Percentiles rank a stretch among this genome's conserved stretches.
phyloP scores from a whole-genome alignment of 2,113 vertebrate species.

The Urocynchramus pylzowi region DNA sequence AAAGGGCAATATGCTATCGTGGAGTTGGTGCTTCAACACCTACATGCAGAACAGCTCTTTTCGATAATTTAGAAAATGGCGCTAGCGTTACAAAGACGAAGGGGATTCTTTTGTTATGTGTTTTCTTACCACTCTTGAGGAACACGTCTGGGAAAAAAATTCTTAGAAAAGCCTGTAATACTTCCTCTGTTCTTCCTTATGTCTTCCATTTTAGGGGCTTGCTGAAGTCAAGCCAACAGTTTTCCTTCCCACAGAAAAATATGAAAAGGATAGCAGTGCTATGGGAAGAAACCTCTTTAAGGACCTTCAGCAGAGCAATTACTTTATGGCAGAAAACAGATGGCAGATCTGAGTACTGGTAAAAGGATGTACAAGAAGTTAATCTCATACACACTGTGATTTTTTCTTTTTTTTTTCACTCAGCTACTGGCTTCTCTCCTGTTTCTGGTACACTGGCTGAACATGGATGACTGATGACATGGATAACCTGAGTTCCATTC shows the following conservation, averaged over 20 bases:
- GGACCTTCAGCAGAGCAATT: not conserved
- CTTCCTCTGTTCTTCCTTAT: not conserved
- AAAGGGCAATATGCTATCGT: not conserved
- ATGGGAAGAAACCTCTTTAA: not conserved
- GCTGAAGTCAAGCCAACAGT: not conserved
- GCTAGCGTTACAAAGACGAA: rapidly evolving
- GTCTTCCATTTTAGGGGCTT: not conserved
- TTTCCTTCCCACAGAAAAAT: not conserved
- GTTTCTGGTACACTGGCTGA: not conserved
- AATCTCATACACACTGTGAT: not conserved
- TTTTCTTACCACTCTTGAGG: not conserved
- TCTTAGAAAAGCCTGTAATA: not conserved
- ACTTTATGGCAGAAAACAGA: not conserved
- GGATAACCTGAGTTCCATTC: not conserved
- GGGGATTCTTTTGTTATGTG: not conserved
- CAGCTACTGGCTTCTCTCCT: not conserved
- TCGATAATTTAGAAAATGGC: not conserved
- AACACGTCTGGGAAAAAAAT: not conserved
- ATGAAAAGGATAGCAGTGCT: not conserved
- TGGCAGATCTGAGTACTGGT: not conserved
- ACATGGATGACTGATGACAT: not conserved
- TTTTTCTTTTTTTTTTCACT: not conserved
- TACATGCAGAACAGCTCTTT: not conserved
- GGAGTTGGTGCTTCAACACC: not conserved
- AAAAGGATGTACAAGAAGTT: not conserved